These are phyloP conservation scores for Drymodes brunneopygia DNA, from an alignment of 2,113 vertebrate species.

Conservation along the genomic window DNA sequence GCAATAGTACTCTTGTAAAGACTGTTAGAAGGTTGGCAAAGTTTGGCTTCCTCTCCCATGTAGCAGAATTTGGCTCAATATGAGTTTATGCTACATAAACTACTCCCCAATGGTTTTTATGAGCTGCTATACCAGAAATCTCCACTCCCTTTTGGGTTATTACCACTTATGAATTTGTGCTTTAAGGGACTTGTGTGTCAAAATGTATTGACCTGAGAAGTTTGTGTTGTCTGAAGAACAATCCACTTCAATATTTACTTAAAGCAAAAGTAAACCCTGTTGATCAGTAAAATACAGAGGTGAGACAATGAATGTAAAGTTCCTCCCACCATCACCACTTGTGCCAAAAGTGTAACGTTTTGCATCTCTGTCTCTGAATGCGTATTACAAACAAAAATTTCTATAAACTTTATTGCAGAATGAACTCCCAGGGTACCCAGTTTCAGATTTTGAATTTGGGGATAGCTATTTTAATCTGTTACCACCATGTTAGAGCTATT, in stretches of 20 bases:
- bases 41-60: background rate
- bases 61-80: background rate
- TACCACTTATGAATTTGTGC: background rate
- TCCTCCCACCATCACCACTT: no score
- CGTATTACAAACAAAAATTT: background rate
- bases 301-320: background rate
- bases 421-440: no score
- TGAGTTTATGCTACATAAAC: background rate
- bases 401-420: background rate
- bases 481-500: background rate
- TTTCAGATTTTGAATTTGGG: background rate
- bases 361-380: background rate
- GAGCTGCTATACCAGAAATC: background rate
- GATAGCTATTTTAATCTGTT: background rate
- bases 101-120: background rate
- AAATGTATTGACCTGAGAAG: background rate
- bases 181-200: background rate
- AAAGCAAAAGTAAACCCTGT: background rate
- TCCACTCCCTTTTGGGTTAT: background rate
- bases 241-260: background rate
- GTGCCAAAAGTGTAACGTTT: background rate
- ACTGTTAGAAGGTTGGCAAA: background rate
- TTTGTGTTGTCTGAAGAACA: background rate
- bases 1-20: background rate
- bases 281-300: background rate